Base-by-base conservation (phyloP, 2,113 vertebrate genomes). In the Psophia crepitans region DNA sequence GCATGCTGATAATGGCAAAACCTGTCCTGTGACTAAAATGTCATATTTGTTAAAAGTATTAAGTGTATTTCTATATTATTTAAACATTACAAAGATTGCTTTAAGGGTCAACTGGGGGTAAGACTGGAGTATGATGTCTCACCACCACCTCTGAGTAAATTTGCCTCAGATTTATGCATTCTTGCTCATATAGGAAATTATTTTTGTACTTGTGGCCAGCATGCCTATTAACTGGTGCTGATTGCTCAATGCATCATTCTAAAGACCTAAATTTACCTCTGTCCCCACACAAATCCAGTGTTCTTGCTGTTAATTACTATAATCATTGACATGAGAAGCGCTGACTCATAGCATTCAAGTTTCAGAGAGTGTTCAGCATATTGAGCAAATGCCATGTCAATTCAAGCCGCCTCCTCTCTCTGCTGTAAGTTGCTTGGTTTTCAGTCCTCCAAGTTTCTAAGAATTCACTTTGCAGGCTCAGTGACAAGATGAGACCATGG, bases 241-340 rank as follows among this genome's bases (percentile, higher is more conserved):
- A 96, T 94, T 96, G 57, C 84, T 95, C 90, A 93, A 26, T 93
- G 46, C 84, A 84, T 87, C 77, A 46, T 88, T 96, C 86, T 88
- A 54, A 96, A 97, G 92, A 92, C 88, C 93, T 95, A 97, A 97
- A 96, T 95, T 95, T 96, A 95, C 93, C 89, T 97, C 92, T 92
- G 2, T 89, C 33, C 87, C 93, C 51, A 46, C 95, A 91, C 39
- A 96, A 91, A 93, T 92, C 77, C 81, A 73, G 73, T 91, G 95
- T 97, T 97, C 96, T 90, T 96, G 91, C 79, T 95, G 89, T 90
- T 97, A 96, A 97, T 97, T 95, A 97, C 92, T 95, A 16, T 97
- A 96, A 97, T 97, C 90, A 65, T 54, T 94, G 91, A 88, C 79
- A 96, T 81, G 86, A 96, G 85, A 96, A 96, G 90, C 63, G 57